Evolutionary conservation across 2,113 vertebrate genomes (phyloP), one percentile per base, ranked within the genome.

Genomic region (Grus americana): DNA sequence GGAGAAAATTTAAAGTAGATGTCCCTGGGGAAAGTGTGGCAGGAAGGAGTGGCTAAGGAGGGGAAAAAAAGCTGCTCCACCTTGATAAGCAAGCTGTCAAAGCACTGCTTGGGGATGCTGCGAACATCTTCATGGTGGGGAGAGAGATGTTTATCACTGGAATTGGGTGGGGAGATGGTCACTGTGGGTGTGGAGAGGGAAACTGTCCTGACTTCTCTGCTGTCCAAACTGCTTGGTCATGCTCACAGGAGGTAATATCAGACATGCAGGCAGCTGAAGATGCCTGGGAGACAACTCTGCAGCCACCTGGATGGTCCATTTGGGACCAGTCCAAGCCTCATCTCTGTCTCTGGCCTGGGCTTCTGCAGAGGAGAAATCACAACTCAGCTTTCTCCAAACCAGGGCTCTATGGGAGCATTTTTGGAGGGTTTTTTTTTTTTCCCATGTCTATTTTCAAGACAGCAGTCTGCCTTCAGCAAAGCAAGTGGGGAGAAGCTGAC

Each of bases 21-120:
- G 8, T 57, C 22, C 15, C 65, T 14, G 30, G 44, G 17, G 49
- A 80, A 57, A 24, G 57, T 0, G 0, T 22, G 9, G 17, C 38
- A n/a, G 40, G 36, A 50, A 26, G 5, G 18, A 5, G 8, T 8
- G 58, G 42, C n/a, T 46, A 5, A 27, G 24, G 44, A 76, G 18
- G 11, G 58, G 9, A 52, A 54, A n/a, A 79, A 54, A 68, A 78
- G 9, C 44, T 90, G 38, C 3, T 90, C 26, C 29, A 23, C 20
- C 50, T 47, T 38, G 10, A 26, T 15, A n/a, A 73, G 12, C 29
- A 72, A 68, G 44, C 15, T 58, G 17, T 36, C 44, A 47, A 72
- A 59, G 34, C 0, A 2, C 19, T 73, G 44, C 86, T 34, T 34
- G 13, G 27, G 27, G 16, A 15, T 52, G 36, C 34, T 7, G 1